These are phyloP conservation scores for Xiphydria camelus DNA, from an alignment of 2,888 invertebrate genomes.

Conservation along the genomic window DNA sequence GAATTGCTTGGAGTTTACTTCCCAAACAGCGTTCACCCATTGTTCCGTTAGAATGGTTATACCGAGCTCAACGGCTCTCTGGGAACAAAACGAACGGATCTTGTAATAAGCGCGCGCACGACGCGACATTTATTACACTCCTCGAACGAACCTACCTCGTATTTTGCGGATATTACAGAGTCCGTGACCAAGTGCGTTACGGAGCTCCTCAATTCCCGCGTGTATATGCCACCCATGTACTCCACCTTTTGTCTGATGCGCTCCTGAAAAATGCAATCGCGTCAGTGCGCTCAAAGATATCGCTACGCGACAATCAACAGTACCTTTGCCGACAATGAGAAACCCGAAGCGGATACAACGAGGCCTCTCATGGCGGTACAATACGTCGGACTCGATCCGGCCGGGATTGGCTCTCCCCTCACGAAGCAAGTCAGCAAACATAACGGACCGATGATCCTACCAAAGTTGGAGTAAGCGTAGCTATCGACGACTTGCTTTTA, in stretches of 20 bases:
- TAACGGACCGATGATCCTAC: constrained; percentile 80
- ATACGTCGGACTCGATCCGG: constrained; percentile 75
- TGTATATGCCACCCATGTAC: constrained; percentile 78
- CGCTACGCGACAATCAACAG: constrained; percentile 2
- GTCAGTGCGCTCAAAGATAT: neutral
- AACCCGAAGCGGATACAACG: constrained; percentile 67
- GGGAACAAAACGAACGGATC: too few species aligned
- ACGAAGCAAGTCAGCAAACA: constrained; percentile 77
- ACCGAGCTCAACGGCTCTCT: constrained; percentile 71
- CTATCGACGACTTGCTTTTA: neutral
- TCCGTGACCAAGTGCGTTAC: constrained; percentile 84
- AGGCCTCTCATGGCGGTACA: constrained; percentile 80
- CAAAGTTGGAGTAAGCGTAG: too few species aligned
- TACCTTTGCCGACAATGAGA: constrained; percentile 60
- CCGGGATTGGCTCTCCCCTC: constrained; percentile 74
- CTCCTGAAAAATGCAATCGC: constrained; percentile 55
- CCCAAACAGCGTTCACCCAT: constrained; percentile 85
- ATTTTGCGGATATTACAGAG: constrained; percentile 76
- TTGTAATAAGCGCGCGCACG: constrained; percentile 3
- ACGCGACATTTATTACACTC: constrained; percentile 2
- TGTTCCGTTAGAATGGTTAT: constrained; percentile 75
- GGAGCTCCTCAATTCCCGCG: constrained; percentile 65
- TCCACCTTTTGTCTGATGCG: constrained; percentile 67
- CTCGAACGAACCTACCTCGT: constrained; percentile 66
- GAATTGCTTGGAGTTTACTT: constrained; percentile 66